Base-by-base conservation (phyloP, 2,113 vertebrate species). In the Synchiropus splendidus region DNA sequence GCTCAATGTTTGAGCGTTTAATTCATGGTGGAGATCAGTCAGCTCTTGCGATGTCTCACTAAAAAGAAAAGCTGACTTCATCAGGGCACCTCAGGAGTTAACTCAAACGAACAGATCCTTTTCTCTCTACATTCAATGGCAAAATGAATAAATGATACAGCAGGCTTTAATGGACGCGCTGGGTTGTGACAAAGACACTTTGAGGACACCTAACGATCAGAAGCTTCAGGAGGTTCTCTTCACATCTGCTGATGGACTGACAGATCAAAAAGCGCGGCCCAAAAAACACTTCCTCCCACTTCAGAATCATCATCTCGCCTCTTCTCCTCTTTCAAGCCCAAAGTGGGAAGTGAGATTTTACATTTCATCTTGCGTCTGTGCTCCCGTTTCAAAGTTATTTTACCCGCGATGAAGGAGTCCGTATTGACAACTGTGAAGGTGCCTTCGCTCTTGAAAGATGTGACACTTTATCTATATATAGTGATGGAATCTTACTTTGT, bases 391-490 rank as follows among this genome's bases (percentile, higher is more conserved):
- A 75, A 74, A 79, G 67, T 75, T 75, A 65, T 81, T 78, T 68
- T 69, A 61, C 70, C 64, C 40, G 36, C 55, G 81, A 83, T 84
- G 64, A 86, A 79, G 67, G 66, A 45, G 61, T 59, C 58, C 34
- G 52, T 79, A 80, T 84, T 64, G 70, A 72, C 72, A 47, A 77
- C 78, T 80, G 70, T 41, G 74, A 79, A 78, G 76, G 69, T 64
- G 75, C 67, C 69, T 72, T 59, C 65, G 68, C 58, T 68, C 65
- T 59, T 76, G 69, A 75, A 75, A 69, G 70, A 70, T 73, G 59
- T 78, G 79, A 80, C 79, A 80, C 78, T 75, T 82, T 76, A 80
- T 78, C 82, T 83, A 81, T 75, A 83, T 84, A 80, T 83, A 84
- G 79, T 74, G 68, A 66, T 70, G 50, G 74, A 61, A 70, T 80